phyloP scores from a whole-genome alignment of 2,888 invertebrate genomes.

The Drosophila falleni region DNA sequence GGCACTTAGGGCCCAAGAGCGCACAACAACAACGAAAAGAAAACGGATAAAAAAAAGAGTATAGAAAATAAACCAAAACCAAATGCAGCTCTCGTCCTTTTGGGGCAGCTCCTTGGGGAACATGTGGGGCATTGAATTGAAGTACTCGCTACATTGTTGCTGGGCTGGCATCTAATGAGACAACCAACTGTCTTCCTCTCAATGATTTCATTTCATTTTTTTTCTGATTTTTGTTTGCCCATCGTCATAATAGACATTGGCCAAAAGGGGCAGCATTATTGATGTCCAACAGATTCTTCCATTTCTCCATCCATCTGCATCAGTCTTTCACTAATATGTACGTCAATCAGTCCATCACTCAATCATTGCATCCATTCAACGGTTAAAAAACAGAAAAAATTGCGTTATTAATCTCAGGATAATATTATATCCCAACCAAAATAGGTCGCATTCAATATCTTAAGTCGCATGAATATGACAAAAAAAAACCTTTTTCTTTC shows the following conservation, averaged over 20 bases:
- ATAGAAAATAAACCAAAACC: slow-evolving; percentile 30
- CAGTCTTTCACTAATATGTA: slow-evolving; percentile 2
- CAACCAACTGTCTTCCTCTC: slow-evolving; percentile 19
- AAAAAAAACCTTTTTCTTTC: no score
- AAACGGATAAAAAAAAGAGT: neutral
- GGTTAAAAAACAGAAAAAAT: no score
- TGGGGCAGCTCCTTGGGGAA: slow-evolving; percentile 38
- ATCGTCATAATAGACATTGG: slow-evolving; percentile 18
- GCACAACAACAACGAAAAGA: slow-evolving; percentile 8
- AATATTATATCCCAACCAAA: no score
- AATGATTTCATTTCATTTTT: neutral
- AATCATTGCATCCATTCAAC: neutral
- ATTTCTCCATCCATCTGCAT: slow-evolving; percentile 5
- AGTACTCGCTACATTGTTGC: slow-evolving; percentile 30
- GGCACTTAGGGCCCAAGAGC: slow-evolving; percentile 44
- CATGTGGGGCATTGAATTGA: slow-evolving; percentile 29
- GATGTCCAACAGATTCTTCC: neutral
- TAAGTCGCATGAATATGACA: no score
- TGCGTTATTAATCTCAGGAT: no score
- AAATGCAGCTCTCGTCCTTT: slow-evolving; percentile 29
- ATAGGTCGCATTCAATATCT: no score
- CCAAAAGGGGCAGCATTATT: slow-evolving; percentile 10
- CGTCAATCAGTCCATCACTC: slow-evolving; percentile 1
- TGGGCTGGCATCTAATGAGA: slow-evolving; percentile 55
- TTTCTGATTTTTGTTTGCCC: neutral